Evolutionary conservation across 2,888 invertebrate species (phyloP).

Genomic region (Girardia tigrina): DNA sequence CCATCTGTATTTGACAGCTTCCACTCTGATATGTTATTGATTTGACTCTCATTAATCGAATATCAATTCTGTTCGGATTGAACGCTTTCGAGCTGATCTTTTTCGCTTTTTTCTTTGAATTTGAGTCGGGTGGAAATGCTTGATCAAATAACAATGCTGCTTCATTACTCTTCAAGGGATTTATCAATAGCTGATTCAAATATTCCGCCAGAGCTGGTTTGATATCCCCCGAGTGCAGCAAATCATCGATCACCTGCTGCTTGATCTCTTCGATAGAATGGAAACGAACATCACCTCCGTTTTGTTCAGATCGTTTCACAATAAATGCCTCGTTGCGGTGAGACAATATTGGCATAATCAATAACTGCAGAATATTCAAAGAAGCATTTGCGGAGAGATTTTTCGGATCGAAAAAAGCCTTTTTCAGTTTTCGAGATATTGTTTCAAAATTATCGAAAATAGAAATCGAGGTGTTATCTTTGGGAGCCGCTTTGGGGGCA

Average conservation of each 20-base stretch:
- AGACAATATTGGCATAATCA: not conserved
- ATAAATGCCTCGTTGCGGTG: not conserved
- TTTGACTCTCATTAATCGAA: not conserved
- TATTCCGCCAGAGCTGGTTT: not conserved
- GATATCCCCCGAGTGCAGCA: not conserved
- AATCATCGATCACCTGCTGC: not conserved
- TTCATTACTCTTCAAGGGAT: not conserved
- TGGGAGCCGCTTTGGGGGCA: not conserved
- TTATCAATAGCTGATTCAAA: not conserved
- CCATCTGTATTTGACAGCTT: not conserved
- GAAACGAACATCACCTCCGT: not conserved
- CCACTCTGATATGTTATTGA: not conserved
- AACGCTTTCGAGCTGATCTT: not conserved
- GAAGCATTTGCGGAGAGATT: not conserved
- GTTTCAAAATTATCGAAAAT: not conserved
- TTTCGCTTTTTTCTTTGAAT: not conserved
- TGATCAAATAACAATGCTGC: not conserved
- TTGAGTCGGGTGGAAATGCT: not conserved
- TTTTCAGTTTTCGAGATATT: not conserved
- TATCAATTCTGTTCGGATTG: slow-evolving; percentile 4
- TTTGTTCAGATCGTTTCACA: not conserved
- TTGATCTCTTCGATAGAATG: not conserved
- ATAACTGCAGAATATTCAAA: not conserved
- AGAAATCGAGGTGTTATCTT: slow-evolving; percentile 13
- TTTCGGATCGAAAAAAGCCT: slow-evolving; percentile 1